These are phyloP conservation scores for Pocillopora meandrina DNA, from an alignment of 92 coral and sea anemone genomes.

Conservation along the genomic window DNA sequence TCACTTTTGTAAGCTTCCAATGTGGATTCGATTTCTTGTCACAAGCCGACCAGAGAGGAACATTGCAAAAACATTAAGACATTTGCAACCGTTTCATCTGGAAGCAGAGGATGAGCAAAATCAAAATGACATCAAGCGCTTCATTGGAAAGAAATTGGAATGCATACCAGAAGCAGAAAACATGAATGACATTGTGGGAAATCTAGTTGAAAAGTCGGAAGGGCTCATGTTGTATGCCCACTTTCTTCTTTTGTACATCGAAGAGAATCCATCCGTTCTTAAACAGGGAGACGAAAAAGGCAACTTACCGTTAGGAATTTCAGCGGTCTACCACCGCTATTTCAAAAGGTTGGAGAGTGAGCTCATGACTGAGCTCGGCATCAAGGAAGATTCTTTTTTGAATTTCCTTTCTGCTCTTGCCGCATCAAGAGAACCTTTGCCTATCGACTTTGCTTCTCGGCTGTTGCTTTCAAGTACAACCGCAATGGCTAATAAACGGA, in stretches of 20 bases:
- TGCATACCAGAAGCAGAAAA: neutral
- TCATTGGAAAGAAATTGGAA: conserved; percentile 34
- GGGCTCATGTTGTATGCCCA: conserved; percentile 16
- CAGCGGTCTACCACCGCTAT: neutral
- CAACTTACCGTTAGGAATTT: neutral
- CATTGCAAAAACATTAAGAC: conserved; percentile 9
- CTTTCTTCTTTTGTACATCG: neutral
- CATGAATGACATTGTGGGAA: neutral
- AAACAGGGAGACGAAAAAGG: neutral
- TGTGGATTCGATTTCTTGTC: conserved; percentile 50
- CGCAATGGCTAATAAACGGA: neutral
- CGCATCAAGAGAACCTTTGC: conserved; percentile 1
- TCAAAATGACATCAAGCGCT: conserved; percentile 17
- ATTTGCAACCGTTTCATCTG: conserved; percentile 27
- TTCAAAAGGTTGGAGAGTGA: conserved; percentile 9
- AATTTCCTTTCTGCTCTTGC: neutral
- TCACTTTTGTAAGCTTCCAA: conserved; percentile 42
- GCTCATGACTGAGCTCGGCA: neutral
- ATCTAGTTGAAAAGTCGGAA: conserved; percentile 52
- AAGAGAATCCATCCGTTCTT: neutral
- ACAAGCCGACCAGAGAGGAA: conserved; percentile 56
- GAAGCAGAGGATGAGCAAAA: conserved; percentile 37
- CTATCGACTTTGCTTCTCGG: neutral
- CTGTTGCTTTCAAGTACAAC: neutral
- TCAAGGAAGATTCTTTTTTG: neutral